Percentiles rank a stretch among this genome's conserved stretches.
These are phyloP conservation scores for Rutpela maculata DNA, from an alignment of 2,888 invertebrate genomes.

Conservation along the genomic window DNA sequence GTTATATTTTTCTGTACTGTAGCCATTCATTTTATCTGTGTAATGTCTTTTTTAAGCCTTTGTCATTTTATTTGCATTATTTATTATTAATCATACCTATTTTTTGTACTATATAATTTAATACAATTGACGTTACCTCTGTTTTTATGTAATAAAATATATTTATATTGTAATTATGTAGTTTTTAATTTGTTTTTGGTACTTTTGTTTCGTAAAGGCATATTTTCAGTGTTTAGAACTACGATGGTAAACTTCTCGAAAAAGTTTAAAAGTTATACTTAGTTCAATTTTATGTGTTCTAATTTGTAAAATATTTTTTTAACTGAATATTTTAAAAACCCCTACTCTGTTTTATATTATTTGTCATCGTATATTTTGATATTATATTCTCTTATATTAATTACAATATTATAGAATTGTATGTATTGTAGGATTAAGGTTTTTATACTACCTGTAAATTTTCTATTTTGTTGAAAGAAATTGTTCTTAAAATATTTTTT, in stretches of 20 bases:
- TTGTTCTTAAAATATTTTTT: slow-evolving; percentile 17
- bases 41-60: not conserved
- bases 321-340: not conserved
- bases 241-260: not conserved
- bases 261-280: not conserved
- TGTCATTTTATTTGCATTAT: slow-evolving; percentile 9
- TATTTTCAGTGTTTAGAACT: not conserved
- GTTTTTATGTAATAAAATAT: slow-evolving; percentile 31
- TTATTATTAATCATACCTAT: slow-evolving; percentile 37
- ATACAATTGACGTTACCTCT: slow-evolving; percentile 38
- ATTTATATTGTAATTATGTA: slow-evolving; percentile 35
- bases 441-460: not conserved
- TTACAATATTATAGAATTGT: slow-evolving; percentile 22
- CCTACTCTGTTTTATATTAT: not conserved
- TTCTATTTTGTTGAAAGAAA: slow-evolving; percentile 1
- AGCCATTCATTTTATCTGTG: slow-evolving; percentile 1
- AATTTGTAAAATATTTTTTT: not conserved
- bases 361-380: slow-evolving; percentile 20
- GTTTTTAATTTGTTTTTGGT: slow-evolving; percentile 26
- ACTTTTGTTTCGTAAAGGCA: slow-evolving; percentile 10
- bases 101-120: slow-evolving; percentile 36
- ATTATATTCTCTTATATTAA: not conserved
- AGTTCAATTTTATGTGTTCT: not conserved
- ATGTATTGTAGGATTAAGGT: slow-evolving; percentile 17
- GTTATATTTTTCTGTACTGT: slow-evolving; percentile 2